Evolutionary conservation across 2,888 invertebrate genomes (phyloP), one percentile per base, ranked within the genome.

Genomic region (Tetranychus truncatus): DNA sequence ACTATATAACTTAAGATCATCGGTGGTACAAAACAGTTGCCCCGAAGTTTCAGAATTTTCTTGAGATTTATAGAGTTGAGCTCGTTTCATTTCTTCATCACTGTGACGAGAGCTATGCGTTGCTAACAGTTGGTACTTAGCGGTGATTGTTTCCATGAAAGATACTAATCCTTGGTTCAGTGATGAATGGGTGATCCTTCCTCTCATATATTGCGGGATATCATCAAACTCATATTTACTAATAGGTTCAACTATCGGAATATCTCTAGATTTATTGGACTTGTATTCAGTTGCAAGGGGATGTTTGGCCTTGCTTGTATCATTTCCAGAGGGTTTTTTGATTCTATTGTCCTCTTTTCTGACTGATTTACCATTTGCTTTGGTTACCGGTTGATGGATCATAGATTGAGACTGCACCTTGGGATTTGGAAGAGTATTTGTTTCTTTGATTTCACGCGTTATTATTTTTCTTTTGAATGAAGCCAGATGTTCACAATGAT

Each of bases 11-110:
- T 81, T 81, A 15, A 83, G 77, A 77, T 83, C 82, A 15, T 78
- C 79, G 24, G 81, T 81, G 66, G 80, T 80, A 71, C 82, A 78
- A 74, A 82, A 83, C 76, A 79, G 80, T 69, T 80, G 77, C 44
- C 81, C 83, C 82, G 79, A 79, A 9, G 82, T 81, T 67, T 82
- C 82, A 73, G 81, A 81, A 45, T 78, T 81, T 77, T 82, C 82
- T 75, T 82, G 81, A 66, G 77, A 73, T 77, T 81, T 81, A 75
- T 80, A 81, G 1, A 77, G 76, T 45, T 80, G 79, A 65, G 78
- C 80, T 74, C 79, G 80, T 76, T 81, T 80, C 65, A 72, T 65
- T 7, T 75, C 75, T 75, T 76, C 75, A 20, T 75, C 74, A 9
- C 74, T 71, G 75, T 81, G 80, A 6, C 78, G 71, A 71, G 81